Evolutionary conservation across 2,888 invertebrate genomes (phyloP).

Genomic region (Philereme vetulata): DNA sequence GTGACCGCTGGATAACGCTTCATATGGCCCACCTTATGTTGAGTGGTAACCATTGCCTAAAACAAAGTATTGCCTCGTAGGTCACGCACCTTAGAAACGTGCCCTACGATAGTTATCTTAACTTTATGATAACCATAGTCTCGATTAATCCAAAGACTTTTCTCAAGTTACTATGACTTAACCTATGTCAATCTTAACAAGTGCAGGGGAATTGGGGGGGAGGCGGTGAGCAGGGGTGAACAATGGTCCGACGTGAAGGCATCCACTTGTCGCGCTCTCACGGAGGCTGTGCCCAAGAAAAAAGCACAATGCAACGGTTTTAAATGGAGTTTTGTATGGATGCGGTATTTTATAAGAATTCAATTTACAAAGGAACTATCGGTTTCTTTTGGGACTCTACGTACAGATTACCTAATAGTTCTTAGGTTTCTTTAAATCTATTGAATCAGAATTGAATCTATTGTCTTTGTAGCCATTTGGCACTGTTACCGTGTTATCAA

Average conservation of each 20-base stretch:
- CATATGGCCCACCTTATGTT: too few relatives aligned
- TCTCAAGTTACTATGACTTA: slow-evolving; percentile 6
- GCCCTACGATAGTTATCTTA: too few relatives aligned
- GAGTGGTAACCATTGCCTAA: too few relatives aligned
- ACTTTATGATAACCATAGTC: neutral
- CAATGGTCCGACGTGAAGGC: slow-evolving; percentile 80
- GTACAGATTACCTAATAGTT: neutral
- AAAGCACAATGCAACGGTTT: slow-evolving; percentile 36
- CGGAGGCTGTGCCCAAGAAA: slow-evolving; percentile 62
- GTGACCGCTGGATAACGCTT: too few relatives aligned
- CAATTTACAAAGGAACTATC: slow-evolving; percentile 15
- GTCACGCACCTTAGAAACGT: too few relatives aligned
- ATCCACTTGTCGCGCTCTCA: slow-evolving; percentile 80
- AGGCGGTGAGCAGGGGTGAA: slow-evolving; percentile 44
- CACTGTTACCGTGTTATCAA: too few relatives aligned
- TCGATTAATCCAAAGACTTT: slow-evolving; percentile 3
- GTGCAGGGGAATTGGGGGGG: slow-evolving; percentile 22
- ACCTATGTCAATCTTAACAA: slow-evolving; percentile 12
- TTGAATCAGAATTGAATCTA: too few relatives aligned
- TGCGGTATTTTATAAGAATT: slow-evolving; percentile 24
- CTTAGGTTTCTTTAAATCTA: too few relatives aligned
- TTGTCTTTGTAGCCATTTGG: too few relatives aligned
- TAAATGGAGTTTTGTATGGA: slow-evolving; percentile 21
- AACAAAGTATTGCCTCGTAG: too few relatives aligned
- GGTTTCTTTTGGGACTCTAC: slow-evolving; percentile 9